Evolutionary conservation across 2,797 vertebrate genomes (phyloP).

Genomic region (Ceyx erithaca): DNA sequence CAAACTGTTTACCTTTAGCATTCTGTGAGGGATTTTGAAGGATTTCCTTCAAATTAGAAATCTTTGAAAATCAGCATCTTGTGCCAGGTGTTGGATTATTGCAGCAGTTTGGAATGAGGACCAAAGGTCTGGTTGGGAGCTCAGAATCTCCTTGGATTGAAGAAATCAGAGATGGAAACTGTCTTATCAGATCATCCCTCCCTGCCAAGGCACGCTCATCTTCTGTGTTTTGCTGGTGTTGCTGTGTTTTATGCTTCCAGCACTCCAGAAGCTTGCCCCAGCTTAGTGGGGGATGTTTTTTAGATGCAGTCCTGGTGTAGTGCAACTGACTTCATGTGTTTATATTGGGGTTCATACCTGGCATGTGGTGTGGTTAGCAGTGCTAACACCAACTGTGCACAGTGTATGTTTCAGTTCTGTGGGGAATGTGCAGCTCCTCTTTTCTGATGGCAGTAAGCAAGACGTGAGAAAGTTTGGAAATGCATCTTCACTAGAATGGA

Average conservation of each 20-base stretch:
- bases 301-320: not conserved
- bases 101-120: not conserved
- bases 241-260: not conserved
- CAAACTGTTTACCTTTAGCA: constrained; percentile 29
- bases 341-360: not conserved
- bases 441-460: not conserved
- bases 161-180: not conserved
- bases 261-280: not conserved
- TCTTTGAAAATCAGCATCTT: constrained; percentile 10
- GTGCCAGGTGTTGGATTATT: not conserved
- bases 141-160: not conserved
- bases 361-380: not conserved
- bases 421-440: not conserved
- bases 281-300: not conserved
- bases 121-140: not conserved
- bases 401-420: not conserved
- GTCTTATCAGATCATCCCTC: constrained; percentile 18
- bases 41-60: constrained; percentile 52
- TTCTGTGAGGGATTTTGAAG: constrained; percentile 45
- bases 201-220: not conserved
- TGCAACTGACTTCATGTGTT: accelerated
- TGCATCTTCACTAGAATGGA: not conserved
- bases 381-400: not conserved
- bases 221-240: not conserved
- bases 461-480: not conserved